A percentile compares a stretch with the other conserved stretches of the same genome.
Evolutionary conservation across 30 jellyfish, hydroid and myxozoan species (phyloP).

Genomic region (Turritopsis dohrnii): DNA sequence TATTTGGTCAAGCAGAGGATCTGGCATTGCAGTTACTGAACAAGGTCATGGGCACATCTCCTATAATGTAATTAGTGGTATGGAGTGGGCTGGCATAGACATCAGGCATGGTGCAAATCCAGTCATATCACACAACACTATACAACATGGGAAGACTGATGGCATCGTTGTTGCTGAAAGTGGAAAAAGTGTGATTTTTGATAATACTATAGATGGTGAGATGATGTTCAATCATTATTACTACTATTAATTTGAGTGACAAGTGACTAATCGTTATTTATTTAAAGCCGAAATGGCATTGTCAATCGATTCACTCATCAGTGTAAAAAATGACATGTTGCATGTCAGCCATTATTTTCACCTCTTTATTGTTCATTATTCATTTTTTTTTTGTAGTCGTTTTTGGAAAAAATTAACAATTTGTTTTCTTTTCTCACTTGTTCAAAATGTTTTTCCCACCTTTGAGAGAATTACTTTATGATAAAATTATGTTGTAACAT

Average conservation of each 20-base stretch:
- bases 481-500: no score
- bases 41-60: conserved; percentile 82
- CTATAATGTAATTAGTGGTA: conserved; percentile 58
- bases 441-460: no score
- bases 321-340: no score
- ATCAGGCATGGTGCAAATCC: conserved; percentile 93
- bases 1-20: conserved; percentile 75
- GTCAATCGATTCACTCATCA: no score
- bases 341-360: not conserved
- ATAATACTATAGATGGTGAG: conserved; percentile 72
- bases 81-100: conserved; percentile 96
- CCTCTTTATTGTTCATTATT: not conserved
- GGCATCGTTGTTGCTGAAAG: conserved; percentile 82
- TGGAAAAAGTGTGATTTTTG: conserved; percentile 69
- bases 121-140: conserved; percentile 68
- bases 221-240: no score
- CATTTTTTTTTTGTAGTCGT: no score
- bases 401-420: no score
- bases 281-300: no score
- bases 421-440: no score
- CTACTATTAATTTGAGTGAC: no score
- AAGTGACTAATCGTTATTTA: no score
- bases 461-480: no score
- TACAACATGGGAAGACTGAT: conserved; percentile 82
- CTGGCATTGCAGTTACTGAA: conserved; percentile 89